Evolutionary conservation across 2,113 vertebrate species (phyloP).

Genomic region (Synchiropus splendidus): DNA sequence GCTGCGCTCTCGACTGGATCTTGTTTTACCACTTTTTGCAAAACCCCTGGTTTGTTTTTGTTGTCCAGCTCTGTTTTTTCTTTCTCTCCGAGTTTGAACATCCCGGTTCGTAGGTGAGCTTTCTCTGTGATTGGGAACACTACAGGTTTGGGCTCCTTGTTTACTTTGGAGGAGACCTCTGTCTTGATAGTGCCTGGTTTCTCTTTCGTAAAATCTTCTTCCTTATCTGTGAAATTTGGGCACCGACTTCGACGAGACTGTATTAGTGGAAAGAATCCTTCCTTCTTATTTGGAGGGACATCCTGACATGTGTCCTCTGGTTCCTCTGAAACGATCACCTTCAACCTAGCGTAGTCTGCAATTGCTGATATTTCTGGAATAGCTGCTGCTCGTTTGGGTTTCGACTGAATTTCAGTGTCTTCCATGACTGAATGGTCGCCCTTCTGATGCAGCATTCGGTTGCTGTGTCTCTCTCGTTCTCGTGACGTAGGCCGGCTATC

Average conservation of each 20-base stretch:
- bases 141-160: constrained; percentile 39
- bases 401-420: constrained; percentile 35
- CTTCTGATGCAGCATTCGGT: constrained; percentile 6
- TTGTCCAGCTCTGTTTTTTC: constrained; percentile 29
- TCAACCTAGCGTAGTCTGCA: constrained; percentile 61
- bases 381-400: constrained; percentile 32
- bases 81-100: constrained; percentile 55
- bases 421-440: constrained; percentile 6
- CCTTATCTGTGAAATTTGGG: constrained; percentile 45
- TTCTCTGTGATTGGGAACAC: constrained; percentile 53
- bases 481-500: constrained; percentile 12
- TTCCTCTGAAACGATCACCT: constrained; percentile 59
- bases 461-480: constrained; percentile 17
- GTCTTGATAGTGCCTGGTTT: constrained; percentile 9
- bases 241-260: constrained; percentile 46
- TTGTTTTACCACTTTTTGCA: constrained; percentile 6
- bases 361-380: constrained; percentile 58
- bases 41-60: constrained; percentile 6
- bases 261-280: constrained; percentile 59
- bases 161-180: constrained; percentile 28
- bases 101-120: constrained; percentile 54
- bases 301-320: constrained; percentile 26
- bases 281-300: constrained; percentile 55
- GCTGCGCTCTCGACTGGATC: constrained; percentile 3
- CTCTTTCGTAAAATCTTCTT: constrained; percentile 24